phyloP scores from a whole-genome alignment of 2,113 vertebrate genomes.

The Ardeotis arabs region DNA sequence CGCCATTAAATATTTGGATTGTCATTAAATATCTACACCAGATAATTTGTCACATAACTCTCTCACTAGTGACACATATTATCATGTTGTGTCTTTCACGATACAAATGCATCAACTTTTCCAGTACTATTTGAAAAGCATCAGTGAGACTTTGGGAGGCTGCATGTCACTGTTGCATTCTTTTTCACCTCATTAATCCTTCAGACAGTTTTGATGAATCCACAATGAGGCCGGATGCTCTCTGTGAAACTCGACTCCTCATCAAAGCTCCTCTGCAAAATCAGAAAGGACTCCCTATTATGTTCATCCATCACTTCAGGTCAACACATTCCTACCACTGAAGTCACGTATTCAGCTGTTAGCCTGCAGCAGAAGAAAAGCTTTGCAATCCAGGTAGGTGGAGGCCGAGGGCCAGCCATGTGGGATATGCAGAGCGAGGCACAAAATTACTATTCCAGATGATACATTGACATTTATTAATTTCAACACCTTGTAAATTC shows the following conservation, averaged over 20 bases:
- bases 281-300: neutral
- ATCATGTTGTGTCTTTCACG: neutral
- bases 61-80: neutral
- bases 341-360: accelerated
- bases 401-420: neutral
- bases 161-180: neutral
- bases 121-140: neutral
- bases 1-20: neutral
- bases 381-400: neutral
- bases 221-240: neutral
- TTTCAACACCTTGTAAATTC: neutral
- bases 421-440: neutral
- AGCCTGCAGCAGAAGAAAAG: neutral
- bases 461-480: neutral
- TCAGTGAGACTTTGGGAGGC: neutral
- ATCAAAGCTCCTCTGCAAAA: neutral
- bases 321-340: neutral
- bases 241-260: neutral
- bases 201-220: neutral
- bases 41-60: neutral
- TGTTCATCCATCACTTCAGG: neutral
- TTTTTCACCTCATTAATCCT: neutral
- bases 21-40: neutral
- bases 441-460: neutral
- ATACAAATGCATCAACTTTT: neutral